phyloP scores from a whole-genome alignment of 2,113 vertebrate species.

The Ellobius talpinus region DNA sequence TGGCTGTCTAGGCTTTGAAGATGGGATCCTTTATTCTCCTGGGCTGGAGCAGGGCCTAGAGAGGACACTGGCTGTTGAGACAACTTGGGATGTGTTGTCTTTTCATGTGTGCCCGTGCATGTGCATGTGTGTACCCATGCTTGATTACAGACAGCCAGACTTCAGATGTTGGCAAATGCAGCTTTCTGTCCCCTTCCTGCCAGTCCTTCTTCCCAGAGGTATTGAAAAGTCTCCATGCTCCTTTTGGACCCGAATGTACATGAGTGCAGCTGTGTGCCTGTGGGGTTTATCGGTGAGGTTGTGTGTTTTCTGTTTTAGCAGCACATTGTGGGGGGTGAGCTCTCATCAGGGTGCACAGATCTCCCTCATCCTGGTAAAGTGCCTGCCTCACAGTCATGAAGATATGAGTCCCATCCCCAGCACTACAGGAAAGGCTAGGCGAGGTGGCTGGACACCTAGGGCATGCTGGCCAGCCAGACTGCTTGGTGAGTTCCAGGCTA shows the following conservation, averaged over 20 bases:
- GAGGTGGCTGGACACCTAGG: neutral
- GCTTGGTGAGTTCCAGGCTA: neutral
- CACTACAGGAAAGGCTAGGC: neutral
- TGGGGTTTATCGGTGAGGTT: neutral
- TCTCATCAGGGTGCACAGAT: neutral
- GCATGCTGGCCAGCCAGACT: neutral
- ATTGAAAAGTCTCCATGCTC: neutral
- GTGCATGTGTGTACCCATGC: neutral
- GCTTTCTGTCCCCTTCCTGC: neutral
- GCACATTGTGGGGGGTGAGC: neutral
- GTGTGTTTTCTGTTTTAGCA: neutral
- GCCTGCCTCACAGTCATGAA: neutral
- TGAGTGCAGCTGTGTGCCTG: rapidly evolving
- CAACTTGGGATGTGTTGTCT: neutral
- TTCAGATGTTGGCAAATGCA: rapidly evolving
- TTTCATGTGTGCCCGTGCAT: neutral
- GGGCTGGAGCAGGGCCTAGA: neutral
- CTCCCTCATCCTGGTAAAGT: neutral
- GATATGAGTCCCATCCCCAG: neutral
- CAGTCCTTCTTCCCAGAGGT: neutral
- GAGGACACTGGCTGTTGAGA: neutral
- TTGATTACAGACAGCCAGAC: neutral
- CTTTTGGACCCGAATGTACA: rapidly evolving
- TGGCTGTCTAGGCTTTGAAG: neutral
- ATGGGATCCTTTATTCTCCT: too few relatives aligned